These are phyloP conservation scores for Diachrysia chrysitis DNA, from an alignment of 2,888 invertebrate genomes.

Conservation along the genomic window DNA sequence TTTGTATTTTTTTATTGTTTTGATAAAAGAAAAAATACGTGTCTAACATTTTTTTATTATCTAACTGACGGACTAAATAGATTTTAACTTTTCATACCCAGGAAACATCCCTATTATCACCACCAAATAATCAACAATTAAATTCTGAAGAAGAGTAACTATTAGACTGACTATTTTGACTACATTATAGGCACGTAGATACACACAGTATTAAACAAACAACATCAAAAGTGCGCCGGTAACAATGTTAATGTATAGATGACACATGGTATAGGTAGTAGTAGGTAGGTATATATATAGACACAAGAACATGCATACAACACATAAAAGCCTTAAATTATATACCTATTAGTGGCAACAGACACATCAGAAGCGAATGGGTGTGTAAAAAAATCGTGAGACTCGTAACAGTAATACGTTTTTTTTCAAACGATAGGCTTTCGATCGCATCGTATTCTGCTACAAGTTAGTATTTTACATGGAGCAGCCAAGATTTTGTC, in stretches of 20 bases:
- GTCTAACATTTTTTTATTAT: no score
- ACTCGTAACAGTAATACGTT: no score
- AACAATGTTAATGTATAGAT: not conserved
- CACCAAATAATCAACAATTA: not conserved
- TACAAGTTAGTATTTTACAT: no score
- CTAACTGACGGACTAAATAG: no score
- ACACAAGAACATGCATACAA: not conserved
- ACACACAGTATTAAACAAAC: not conserved
- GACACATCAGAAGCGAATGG: not conserved
- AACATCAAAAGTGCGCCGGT: not conserved
- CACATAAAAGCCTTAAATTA: constrained; percentile 3
- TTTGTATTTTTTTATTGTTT: no score
- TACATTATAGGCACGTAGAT: not conserved
- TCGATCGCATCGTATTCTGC: no score
- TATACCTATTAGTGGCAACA: not conserved
- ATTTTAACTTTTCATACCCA: no score
- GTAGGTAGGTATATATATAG: no score
- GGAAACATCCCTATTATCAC: no score
- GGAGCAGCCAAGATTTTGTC: no score
- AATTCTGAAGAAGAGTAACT: not conserved
- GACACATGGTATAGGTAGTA: not conserved
- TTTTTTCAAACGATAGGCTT: no score
- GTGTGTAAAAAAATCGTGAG: not conserved
- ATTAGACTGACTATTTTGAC: not conserved
- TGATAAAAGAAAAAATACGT: no score